Conservation (phyloP, 2,113 vertebrate genomes). For the Chaenogobius annularis region DNA sequence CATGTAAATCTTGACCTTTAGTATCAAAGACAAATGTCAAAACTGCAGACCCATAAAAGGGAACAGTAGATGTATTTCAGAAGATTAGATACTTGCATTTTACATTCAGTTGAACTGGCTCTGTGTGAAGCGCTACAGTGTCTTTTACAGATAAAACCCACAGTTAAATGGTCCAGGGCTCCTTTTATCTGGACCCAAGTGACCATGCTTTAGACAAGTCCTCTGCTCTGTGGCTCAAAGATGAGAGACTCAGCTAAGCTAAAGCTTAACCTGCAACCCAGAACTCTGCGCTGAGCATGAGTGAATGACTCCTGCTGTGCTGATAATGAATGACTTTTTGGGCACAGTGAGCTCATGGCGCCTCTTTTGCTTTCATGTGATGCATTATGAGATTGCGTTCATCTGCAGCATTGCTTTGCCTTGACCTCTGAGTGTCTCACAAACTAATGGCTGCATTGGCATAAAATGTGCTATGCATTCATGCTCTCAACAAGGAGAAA, state of each 20-base stretch:
- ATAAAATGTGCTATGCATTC: conserved; percentile 37
- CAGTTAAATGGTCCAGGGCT: conserved; percentile 50
- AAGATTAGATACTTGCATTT: conserved; percentile 37
- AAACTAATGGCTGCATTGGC: conserved; percentile 30
- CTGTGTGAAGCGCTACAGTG: conserved; percentile 32
- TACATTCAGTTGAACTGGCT: conserved; percentile 27
- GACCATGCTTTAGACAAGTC: conserved; percentile 43
- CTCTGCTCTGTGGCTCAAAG: conserved; percentile 39
- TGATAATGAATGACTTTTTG: conserved; percentile 13
- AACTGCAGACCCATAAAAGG: conserved; percentile 8
- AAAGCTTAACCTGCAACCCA: conserved; percentile 54
- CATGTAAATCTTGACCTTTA: conserved; percentile 17
- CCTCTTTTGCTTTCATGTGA: not conserved
- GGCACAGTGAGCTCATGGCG: not conserved
- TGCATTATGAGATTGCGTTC: conserved; percentile 1
- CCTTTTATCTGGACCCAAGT: conserved; percentile 60
- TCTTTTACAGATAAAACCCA: conserved; percentile 56
- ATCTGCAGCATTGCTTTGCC: conserved; percentile 21
- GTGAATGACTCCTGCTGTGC: conserved; percentile 15
- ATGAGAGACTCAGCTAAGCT: conserved; percentile 37
- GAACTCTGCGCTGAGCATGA: conserved; percentile 29
- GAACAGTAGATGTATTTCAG: conserved; percentile 13
- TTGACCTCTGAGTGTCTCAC: conserved; percentile 21
- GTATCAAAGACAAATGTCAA: conserved; percentile 25
- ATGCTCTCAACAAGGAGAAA: conserved; percentile 37